Evolutionary conservation across 2,113 vertebrate species (phyloP), one percentile per base, ranked within the genome.

Genomic region (Steatornis caripensis): DNA sequence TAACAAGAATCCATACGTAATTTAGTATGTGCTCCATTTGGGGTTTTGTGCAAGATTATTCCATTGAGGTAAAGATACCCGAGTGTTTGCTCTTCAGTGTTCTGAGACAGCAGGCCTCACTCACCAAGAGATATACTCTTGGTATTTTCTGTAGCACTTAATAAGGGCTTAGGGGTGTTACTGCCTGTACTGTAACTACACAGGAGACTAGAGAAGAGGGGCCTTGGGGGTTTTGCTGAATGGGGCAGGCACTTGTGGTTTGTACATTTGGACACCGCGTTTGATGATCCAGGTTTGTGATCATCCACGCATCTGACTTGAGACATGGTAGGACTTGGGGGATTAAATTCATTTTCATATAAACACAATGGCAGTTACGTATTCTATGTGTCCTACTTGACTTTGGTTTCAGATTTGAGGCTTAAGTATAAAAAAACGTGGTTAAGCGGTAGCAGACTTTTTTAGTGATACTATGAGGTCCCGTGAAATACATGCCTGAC

Each of bases 151-250:
- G 14, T 24, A 58, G 43, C 37, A 7, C 48, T 36, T 8, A 2
- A 3, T 12, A 18, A 32, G 4, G 16, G 54, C 10, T 11, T 2
- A 21, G 71, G 71, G 16, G 2, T 16, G 43, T 41, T 43, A 13
- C 22, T 2, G 1, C 10, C 65, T 3, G 4, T 3, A 2, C 34
- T 5, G 41, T 15, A 5, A 13, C 54, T 30, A 39, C 15, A 2
- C 22, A 16, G 70, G 45, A 43, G n/a, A 9, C 15, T 4, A 22
- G 34, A 37, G 30, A 12, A 61, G 53, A 20, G 26, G 9, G 27
- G 9, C 16, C 32, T 30, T 12, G 29, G 11, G 18, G 10, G 0
- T 29, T 65, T 41, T 70, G 49, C 1, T 26, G 27, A 76, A 20
- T 7, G 36, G 24, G 62, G 16, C 5, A 5, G 11, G 16, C 12